A percentile compares a stretch with the other conserved stretches of the same genome.
Conservation (phyloP, 1,140 invertebrate genomes). For the Musca vetustissima region DNA sequence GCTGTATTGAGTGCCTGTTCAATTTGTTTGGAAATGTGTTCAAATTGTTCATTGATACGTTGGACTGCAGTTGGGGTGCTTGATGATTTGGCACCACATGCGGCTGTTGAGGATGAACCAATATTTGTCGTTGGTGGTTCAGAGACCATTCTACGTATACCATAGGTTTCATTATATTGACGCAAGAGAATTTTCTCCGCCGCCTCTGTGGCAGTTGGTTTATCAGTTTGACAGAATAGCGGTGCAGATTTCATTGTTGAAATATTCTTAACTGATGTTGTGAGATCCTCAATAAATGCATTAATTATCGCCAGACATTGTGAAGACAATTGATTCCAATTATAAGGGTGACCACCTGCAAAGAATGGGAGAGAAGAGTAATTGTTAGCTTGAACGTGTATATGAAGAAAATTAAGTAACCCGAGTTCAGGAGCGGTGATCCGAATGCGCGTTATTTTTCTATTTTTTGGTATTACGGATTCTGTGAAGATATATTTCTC, state of each 20-base stretch:
- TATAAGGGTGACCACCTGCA: constrained; percentile 70
- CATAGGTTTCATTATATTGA: constrained; percentile 56
- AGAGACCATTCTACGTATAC: constrained; percentile 48
- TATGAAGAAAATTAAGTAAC: too few species aligned
- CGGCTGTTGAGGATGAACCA: not conserved
- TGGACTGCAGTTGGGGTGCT: constrained; percentile 28
- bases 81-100: constrained; percentile 24
- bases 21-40: constrained; percentile 49
- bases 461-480: too few species aligned
- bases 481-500: too few species aligned
- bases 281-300: constrained; percentile 64
- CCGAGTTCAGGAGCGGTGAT: too few species aligned
- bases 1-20: constrained; percentile 41
- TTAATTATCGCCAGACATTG: constrained; percentile 63
- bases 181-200: constrained; percentile 47
- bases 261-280: constrained; percentile 58
- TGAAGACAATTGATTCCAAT: constrained; percentile 72
- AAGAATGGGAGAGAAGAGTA: not conserved
- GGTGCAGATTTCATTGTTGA: constrained; percentile 41
- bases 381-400: too few species aligned
- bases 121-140: constrained; percentile 4
- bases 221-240: constrained; percentile 27
- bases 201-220: constrained; percentile 35
- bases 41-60: constrained; percentile 54
- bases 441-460: too few species aligned